phyloP scores from a whole-genome alignment of 1,140 invertebrate species.

The Centruroides vittatus region DNA sequence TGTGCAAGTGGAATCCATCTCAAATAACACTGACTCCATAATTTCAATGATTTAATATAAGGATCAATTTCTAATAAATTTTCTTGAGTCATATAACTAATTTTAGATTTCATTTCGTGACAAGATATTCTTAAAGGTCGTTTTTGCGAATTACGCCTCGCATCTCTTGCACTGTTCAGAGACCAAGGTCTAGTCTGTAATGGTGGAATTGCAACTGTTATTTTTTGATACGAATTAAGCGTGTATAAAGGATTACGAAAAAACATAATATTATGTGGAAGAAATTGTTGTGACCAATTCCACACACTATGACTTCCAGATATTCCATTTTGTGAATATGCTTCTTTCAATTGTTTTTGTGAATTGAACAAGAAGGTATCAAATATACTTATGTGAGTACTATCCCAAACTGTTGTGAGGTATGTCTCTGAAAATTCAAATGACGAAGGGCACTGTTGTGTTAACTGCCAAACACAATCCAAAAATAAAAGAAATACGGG shows the following conservation, averaged over 20 bases:
- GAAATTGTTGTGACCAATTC: constrained; percentile 70
- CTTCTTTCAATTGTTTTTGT: constrained; percentile 22
- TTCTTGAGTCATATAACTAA: constrained; percentile 9
- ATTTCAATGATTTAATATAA: constrained; percentile 36
- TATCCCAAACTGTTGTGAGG: constrained; percentile 80
- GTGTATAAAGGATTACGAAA: constrained; percentile 63
- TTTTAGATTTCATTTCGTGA: not conserved
- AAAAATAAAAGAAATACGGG: constrained; percentile 80
- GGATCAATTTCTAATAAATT: constrained; percentile 20
- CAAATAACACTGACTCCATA: constrained; percentile 83
- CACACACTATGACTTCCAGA: constrained; percentile 46
- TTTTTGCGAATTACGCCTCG: not conserved
- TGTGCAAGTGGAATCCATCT: constrained; percentile 71
- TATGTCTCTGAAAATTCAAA: constrained; percentile 91
- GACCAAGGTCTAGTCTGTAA: constrained; percentile 6
- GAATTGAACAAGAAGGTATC: constrained; percentile 85
- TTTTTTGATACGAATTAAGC: constrained; percentile 17
- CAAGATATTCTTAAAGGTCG: constrained; percentile 2
- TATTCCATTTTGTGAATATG: constrained; percentile 16
- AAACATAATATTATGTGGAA: constrained; percentile 51
- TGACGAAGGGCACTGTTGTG: constrained; percentile 66
- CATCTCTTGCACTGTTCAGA: constrained; percentile 8
- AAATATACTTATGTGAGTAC: constrained; percentile 66
- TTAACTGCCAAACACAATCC: constrained; percentile 84
- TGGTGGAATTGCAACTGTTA: not conserved